Base-by-base conservation (phyloP, 2,797 vertebrate genomes). In the Melanotaenia maccullochi region DNA sequence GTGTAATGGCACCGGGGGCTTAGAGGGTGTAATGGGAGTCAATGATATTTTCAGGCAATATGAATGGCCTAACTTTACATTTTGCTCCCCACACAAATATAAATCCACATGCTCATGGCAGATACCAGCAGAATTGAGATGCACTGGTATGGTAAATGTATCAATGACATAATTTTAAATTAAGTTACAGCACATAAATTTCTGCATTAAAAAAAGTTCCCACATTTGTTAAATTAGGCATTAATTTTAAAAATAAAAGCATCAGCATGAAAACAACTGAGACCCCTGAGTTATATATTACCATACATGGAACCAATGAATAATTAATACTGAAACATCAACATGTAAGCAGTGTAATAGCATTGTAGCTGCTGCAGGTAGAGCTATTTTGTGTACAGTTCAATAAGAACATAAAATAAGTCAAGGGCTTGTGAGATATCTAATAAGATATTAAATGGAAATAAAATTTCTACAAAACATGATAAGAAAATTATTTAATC, bases 11-110 rank as follows among this genome's bases (percentile, higher is more conserved):
- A 81, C 76, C 49, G 76, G 83, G 77, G 78, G 71, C 61, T 87
- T 80, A 81, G 85, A 82, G 82, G 82, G 79, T 88, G 80, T 88
- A 90, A 90, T 89, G 79, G 85, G 79, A 92, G 79, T 86, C 87
- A 89, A 85, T 89, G 85, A 88, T 83, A 89, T 90, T 85, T 91
- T 85, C 71, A 70, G 79, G 54, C 69, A 68, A 83, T 78, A 68
- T 77, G 68, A 84, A 85, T 84, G 75, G 65, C 65, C 54, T 47
- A 16, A 72, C 69, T 71, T 87, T 87, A 83, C 71, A 71, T 82
- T 86, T 86, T 67, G 33, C 35, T 32, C 25, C 33, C 64, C 78
- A 68, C 13, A 1, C 33, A 78, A 70, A 77, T 79, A 63, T 59
- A 76, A 62, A 63, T 42, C 54, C 6, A n/a, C 24, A 38, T 59